phyloP scores from a whole-genome alignment of 2,113 vertebrate genomes.

The Pterocles orientalis region DNA sequence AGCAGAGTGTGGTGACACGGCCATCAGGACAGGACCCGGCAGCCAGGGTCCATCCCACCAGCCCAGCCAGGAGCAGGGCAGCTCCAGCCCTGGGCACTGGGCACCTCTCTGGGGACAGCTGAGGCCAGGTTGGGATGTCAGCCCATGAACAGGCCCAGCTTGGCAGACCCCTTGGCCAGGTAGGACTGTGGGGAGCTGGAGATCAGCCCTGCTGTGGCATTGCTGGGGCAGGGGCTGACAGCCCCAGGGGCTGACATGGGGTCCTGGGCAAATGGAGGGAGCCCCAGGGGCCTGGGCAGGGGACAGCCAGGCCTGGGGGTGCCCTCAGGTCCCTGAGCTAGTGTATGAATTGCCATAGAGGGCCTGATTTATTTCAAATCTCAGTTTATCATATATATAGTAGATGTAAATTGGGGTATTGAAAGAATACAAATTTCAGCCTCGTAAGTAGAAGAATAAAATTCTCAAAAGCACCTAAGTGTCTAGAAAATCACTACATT shows the following conservation, averaged over 20 bases:
- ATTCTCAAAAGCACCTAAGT: background rate
- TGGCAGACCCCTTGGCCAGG: fast-evolving
- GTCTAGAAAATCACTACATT: background rate
- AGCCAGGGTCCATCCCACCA: background rate
- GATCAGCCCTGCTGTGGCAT: background rate
- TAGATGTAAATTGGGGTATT: background rate
- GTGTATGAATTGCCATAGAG: background rate
- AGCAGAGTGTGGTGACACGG: background rate
- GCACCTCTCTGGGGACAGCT: background rate
- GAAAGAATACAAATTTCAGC: background rate
- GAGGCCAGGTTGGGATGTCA: background rate
- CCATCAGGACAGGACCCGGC: background rate
- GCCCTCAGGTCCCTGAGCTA: background rate
- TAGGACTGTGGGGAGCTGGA: background rate
- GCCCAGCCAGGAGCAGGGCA: background rate
- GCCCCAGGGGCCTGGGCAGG: background rate
- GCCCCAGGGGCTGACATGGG: background rate
- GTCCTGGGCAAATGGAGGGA: background rate
- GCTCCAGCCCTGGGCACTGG: background rate
- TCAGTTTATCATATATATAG: background rate
- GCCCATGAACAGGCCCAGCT: background rate
- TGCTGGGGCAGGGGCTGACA: background rate
- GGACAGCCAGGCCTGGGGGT: fast-evolving
- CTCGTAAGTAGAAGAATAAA: background rate
- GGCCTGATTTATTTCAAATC: background rate